phyloP scores from a whole-genome alignment of 2,888 invertebrate species.

The Cerastis leucographa region DNA sequence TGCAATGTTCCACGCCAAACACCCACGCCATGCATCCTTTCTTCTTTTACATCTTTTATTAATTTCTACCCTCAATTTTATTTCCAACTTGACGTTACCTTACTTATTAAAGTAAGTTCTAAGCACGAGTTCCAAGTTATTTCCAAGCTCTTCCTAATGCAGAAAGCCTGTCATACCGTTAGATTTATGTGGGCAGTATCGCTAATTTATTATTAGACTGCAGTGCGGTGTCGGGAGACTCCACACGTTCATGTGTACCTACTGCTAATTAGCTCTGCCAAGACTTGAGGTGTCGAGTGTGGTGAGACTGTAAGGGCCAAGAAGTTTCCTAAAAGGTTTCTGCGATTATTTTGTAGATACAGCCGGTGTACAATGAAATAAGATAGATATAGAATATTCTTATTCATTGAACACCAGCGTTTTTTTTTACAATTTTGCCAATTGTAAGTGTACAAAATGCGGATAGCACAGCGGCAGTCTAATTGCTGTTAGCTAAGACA shows the following conservation, averaged over 20 bases:
- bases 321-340: neutral
- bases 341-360: neutral
- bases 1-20: neutral
- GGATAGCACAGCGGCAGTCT: too few relatives aligned
- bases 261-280: slow-evolving; percentile 47
- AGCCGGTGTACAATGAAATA: too few relatives aligned
- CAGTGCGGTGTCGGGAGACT: slow-evolving; percentile 59
- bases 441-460: too few relatives aligned
- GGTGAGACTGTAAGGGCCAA: neutral
- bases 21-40: neutral
- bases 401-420: too few relatives aligned
- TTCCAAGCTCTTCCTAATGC: slow-evolving; percentile 50
- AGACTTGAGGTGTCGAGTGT: slow-evolving; percentile 24
- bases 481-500: too few relatives aligned
- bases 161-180: slow-evolving; percentile 56
- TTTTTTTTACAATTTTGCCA: too few relatives aligned
- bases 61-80: neutral
- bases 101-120: slow-evolving; percentile 13
- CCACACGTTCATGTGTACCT: slow-evolving; percentile 31
- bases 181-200: slow-evolving; percentile 59
- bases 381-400: too few relatives aligned
- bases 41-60: neutral
- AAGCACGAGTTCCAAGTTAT: slow-evolving; percentile 18
- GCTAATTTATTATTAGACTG: slow-evolving; percentile 67
- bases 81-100: neutral